A percentile compares a stretch with the other conserved stretches of the same genome.
Conservation (phyloP, 2,797 vertebrate genomes). For the Argentina silus region DNA sequence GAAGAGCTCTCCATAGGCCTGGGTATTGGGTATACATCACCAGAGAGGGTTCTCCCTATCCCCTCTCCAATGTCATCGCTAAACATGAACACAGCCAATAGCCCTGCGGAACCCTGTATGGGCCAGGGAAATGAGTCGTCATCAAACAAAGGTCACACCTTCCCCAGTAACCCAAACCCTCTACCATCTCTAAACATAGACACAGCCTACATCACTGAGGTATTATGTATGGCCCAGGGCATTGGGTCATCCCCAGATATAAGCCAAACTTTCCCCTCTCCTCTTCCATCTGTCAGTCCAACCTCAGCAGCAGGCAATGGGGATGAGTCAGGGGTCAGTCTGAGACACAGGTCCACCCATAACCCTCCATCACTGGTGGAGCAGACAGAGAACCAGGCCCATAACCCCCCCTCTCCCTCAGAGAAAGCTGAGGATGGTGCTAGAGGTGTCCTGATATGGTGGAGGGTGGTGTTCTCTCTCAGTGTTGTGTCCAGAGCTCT, state of each 20-base stretch:
- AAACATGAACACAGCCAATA: too few relatives aligned
- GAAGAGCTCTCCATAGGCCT: constrained; percentile 12
- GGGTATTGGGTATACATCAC: not conserved
- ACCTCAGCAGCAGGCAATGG: not conserved
- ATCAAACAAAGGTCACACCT: too few relatives aligned
- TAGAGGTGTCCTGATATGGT: constrained; percentile 49
- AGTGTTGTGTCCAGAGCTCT: constrained; percentile 77
- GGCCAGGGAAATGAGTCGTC: too few relatives aligned
- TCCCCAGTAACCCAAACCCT: too few relatives aligned
- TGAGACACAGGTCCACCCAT: constrained; percentile 31
- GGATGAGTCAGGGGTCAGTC: constrained; percentile 18
- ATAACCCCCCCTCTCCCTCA: constrained; percentile 29
- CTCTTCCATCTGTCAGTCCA: not conserved
- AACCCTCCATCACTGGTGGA: constrained; percentile 22
- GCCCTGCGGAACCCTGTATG: too few relatives aligned
- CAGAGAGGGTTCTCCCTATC: constrained; percentile 21
- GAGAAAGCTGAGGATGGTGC: constrained; percentile 61
- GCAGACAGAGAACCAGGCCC: constrained; percentile 45
- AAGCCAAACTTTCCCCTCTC: constrained; percentile 11
- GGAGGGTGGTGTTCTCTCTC: constrained; percentile 70
- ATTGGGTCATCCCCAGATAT: constrained; percentile 19
- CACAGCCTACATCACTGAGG: too few relatives aligned
- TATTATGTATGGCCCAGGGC: not conserved
- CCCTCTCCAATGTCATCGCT: not conserved
- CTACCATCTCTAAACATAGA: too few relatives aligned